These are phyloP conservation scores for Drosophila willistoni DNA, from an alignment of 1,140 invertebrate genomes.

Conservation along the genomic window DNA sequence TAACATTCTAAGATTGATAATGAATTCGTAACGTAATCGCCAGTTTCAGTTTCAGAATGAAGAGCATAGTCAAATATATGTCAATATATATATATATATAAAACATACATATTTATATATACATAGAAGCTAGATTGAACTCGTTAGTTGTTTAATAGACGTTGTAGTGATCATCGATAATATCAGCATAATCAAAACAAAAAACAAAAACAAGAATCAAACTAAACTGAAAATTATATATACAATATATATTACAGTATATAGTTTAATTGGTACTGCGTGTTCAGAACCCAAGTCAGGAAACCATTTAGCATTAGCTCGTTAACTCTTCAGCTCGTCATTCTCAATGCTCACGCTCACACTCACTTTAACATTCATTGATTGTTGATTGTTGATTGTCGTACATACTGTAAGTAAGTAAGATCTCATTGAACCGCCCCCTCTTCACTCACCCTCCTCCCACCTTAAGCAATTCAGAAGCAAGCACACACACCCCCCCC, in stretches of 20 bases:
- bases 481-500: background rate
- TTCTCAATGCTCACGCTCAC: slow-evolving; percentile 46
- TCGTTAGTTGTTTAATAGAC: slow-evolving; percentile 79
- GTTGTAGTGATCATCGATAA: slow-evolving; percentile 68
- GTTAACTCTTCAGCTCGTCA: slow-evolving; percentile 31
- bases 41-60: slow-evolving; percentile 1
- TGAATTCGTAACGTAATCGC: slow-evolving; percentile 58
- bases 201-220: slow-evolving; percentile 48
- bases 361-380: background rate
- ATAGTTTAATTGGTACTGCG: slow-evolving; percentile 24
- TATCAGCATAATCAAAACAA: slow-evolving; percentile 69
- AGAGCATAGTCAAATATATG: slow-evolving; percentile 60
- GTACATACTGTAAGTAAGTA: slow-evolving; percentile 35
- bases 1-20: slow-evolving; percentile 70
- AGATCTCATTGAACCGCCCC: slow-evolving; percentile 53
- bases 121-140: slow-evolving; percentile 65
- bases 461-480: too few relatives aligned
- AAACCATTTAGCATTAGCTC: slow-evolving; percentile 13
- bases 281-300: slow-evolving; percentile 43
- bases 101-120: slow-evolving; percentile 20
- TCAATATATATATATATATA: slow-evolving; percentile 59
- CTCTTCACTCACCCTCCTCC: too few relatives aligned
- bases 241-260: background rate
- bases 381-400: slow-evolving; percentile 54
- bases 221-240: slow-evolving; percentile 9